These are phyloP conservation scores for Crocuta crocuta DNA, from an alignment of 2,113 vertebrate species.

Conservation along the genomic window DNA sequence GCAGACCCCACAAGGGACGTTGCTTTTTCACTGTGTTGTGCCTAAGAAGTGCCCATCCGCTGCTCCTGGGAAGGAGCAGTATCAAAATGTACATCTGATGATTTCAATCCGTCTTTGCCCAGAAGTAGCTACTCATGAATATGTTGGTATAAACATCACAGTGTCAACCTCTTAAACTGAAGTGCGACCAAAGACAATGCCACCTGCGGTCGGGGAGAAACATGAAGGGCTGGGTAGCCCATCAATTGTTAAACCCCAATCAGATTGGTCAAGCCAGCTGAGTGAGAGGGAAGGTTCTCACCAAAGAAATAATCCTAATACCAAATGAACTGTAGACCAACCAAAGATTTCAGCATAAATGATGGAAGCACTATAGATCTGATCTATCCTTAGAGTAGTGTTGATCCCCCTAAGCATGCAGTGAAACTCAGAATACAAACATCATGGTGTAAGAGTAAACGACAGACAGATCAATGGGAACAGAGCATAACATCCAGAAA, in stretches of 20 bases:
- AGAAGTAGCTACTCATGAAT: slow-evolving; percentile 35
- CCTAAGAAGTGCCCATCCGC: slow-evolving; percentile 29
- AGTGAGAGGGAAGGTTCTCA: slow-evolving; percentile 11
- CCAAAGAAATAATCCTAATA: background rate
- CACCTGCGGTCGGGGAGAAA: slow-evolving; percentile 68
- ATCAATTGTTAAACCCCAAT: slow-evolving; percentile 51
- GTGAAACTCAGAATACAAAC: background rate
- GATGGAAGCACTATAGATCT: background rate
- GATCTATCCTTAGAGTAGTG: background rate
- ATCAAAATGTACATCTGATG: background rate
- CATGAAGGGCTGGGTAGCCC: slow-evolving; percentile 62
- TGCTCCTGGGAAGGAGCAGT: slow-evolving; percentile 4
- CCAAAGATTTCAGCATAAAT: background rate
- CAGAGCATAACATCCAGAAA: background rate
- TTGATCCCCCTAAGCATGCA: background rate
- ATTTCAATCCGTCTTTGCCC: background rate
- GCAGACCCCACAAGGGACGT: slow-evolving; percentile 15
- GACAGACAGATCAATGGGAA: background rate
- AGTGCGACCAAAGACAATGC: slow-evolving; percentile 15
- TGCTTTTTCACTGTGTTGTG: background rate
- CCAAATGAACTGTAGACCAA: background rate
- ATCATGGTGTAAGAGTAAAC: background rate
- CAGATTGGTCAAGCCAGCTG: slow-evolving; percentile 62
- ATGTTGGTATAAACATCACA: background rate
- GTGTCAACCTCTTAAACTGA: slow-evolving; percentile 26